Evolutionary conservation across 2,888 invertebrate genomes (phyloP).

Genomic region (Lasioglossum calceatum): DNA sequence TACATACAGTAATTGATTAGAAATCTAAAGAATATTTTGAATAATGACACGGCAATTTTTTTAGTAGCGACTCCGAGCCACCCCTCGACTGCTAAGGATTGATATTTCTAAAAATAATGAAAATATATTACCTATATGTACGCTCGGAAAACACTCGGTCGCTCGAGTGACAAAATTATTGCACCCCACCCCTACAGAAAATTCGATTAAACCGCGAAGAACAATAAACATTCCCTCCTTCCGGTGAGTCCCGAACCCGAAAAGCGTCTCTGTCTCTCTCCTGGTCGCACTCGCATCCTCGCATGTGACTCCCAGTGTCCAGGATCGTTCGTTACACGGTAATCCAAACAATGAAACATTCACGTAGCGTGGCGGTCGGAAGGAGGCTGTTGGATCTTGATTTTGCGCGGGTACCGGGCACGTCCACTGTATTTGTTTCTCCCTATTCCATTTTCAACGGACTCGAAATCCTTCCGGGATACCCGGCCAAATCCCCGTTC

Average conservation of each 20-base stretch:
- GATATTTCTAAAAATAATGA: too few species aligned
- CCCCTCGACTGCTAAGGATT: too few species aligned
- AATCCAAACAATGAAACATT: slow-evolving; percentile 35
- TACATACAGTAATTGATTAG: too few species aligned
- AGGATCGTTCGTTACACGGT: slow-evolving; percentile 23
- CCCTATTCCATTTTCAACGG: slow-evolving; percentile 62
- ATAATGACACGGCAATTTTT: too few species aligned
- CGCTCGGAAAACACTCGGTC: background rate
- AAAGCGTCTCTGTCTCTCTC: background rate
- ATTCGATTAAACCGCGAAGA: background rate
- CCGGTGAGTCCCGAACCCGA: background rate
- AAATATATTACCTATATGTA: too few species aligned
- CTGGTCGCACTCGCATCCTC: background rate
- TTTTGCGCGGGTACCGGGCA: slow-evolving; percentile 39
- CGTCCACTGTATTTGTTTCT: slow-evolving; percentile 62
- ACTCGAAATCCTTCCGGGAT: slow-evolving; percentile 56
- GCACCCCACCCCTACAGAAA: too few species aligned
- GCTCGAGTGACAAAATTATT: background rate
- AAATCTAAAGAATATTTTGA: too few species aligned
- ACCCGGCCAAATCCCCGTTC: slow-evolving; percentile 51
- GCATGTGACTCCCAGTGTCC: too few species aligned
- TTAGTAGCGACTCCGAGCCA: too few species aligned
- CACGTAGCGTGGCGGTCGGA: background rate
- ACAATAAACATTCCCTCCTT: background rate
- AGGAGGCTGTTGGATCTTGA: slow-evolving; percentile 39